Conservation (phyloP, 2,888 invertebrate species). For the Oxytorus armatus region DNA sequence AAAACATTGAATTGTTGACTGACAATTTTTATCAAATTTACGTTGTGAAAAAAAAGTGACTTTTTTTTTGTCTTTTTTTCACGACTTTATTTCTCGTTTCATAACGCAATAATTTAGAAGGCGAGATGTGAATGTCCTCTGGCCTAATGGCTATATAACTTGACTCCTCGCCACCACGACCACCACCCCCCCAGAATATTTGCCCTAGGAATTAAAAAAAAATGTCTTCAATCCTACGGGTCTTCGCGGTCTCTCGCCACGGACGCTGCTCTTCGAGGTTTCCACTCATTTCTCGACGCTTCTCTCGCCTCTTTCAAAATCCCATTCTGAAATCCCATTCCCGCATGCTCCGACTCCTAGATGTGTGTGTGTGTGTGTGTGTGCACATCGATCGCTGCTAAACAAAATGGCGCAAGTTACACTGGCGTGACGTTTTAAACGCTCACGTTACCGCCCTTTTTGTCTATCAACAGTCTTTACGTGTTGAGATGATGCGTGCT, state of each 20-base stretch:
- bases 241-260: conserved; percentile 15
- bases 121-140: conserved; percentile 19
- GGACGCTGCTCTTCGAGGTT: neutral
- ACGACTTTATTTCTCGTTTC: neutral
- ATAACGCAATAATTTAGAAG: neutral
- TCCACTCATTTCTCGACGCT: conserved; percentile 26
- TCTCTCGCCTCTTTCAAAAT: conserved; percentile 28
- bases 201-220: conserved; percentile 12
- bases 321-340: conserved; percentile 53
- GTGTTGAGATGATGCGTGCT: neutral
- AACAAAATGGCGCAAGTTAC: neutral
- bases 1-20: no score
- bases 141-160: no score
- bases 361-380: neutral
- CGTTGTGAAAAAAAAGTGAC: no score
- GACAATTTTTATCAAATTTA: no score
- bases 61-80: no score
- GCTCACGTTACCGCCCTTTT: neutral
- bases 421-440: neutral
- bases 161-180: no score
- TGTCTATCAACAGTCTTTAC: neutral
- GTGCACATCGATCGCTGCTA: neutral
- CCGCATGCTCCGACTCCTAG: conserved; percentile 7
- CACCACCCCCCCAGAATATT: no score
- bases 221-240: conserved; percentile 34